Conservation (phyloP, 1,140 invertebrate genomes). For the Eueides isabella region DNA sequence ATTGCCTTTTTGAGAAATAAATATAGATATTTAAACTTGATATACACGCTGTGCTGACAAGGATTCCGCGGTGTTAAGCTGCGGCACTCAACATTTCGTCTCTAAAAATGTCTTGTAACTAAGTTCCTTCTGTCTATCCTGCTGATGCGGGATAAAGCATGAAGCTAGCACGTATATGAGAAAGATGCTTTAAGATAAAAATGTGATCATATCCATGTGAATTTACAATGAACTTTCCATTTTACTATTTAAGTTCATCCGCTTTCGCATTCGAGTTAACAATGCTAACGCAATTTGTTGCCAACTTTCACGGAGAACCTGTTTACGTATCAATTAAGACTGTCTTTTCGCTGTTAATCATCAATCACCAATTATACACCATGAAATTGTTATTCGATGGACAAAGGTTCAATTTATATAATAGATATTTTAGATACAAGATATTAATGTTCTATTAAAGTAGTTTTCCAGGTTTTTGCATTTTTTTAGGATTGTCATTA, state of each 20-base stretch:
- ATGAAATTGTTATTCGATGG: neutral
- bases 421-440: neutral
- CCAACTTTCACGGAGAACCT: neutral
- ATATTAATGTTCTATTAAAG: too few species aligned
- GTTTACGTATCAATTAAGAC: neutral
- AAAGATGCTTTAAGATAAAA: neutral
- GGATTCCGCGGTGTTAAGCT: too few species aligned
- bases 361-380: too few species aligned
- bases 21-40: too few species aligned
- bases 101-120: neutral
- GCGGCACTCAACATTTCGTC: too few species aligned
- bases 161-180: neutral
- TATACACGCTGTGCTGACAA: too few species aligned
- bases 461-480: too few species aligned
- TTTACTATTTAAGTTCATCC: conserved; percentile 12
- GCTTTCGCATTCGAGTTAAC: conserved; percentile 9
- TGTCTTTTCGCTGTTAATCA: neutral
- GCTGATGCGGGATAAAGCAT: neutral
- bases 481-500: too few species aligned
- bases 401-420: neutral
- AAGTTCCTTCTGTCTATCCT: neutral
- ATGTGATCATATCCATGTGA: neutral
- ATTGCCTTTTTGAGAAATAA: too few species aligned
- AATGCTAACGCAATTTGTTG: neutral
- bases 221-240: neutral